phyloP scores from a whole-genome alignment of 2,888 invertebrate species.

The Acheta domesticus region DNA sequence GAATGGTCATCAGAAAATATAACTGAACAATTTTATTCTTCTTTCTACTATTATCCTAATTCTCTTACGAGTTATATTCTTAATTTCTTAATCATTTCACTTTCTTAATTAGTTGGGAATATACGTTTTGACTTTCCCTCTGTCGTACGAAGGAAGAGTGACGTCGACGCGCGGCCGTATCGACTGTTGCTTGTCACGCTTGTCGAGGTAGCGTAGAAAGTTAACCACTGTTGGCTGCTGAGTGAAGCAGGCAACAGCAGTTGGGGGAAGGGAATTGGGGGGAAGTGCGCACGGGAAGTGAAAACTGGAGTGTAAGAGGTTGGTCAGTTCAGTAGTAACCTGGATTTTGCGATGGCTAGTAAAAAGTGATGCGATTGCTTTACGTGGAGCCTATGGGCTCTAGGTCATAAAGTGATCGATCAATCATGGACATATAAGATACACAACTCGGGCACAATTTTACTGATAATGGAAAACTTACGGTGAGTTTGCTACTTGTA shows the following conservation, averaged over 20 bases:
- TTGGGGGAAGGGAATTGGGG: background rate
- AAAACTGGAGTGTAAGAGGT: background rate
- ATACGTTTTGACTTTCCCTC: no score
- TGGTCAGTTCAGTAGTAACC: background rate
- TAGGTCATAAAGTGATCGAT: background rate
- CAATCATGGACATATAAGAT: background rate
- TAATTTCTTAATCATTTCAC: no score
- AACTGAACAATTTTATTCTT: no score
- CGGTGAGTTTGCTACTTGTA: background rate
- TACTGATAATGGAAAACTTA: background rate
- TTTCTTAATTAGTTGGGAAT: no score
- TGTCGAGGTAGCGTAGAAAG: background rate
- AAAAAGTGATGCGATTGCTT: background rate
- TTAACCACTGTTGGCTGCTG: background rate
- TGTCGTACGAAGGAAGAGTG: no score
- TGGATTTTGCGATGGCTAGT: background rate
- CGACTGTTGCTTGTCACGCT: constrained; percentile 1
- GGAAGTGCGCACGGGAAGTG: background rate
- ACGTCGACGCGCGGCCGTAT: background rate
- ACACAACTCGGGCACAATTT: background rate
- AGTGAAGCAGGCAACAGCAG: background rate
- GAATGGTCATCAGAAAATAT: no score
- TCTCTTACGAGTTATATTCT: no score
- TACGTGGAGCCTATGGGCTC: background rate
- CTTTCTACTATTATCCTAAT: no score